Conservation (phyloP, 2,797 vertebrate genomes). For the Clangula hyemalis region DNA sequence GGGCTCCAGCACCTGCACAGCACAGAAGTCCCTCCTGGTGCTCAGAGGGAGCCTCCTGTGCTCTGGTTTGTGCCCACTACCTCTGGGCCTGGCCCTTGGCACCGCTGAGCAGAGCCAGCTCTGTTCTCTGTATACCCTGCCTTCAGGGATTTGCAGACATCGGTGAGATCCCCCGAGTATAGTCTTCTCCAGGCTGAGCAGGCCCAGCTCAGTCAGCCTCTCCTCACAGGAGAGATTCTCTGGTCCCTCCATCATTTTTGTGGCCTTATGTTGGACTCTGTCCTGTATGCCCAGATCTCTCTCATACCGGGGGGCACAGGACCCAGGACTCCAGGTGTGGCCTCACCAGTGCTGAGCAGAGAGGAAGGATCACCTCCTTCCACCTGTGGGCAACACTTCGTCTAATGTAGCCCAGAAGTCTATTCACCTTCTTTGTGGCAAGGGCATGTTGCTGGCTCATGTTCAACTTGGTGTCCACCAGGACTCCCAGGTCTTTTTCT, state of each 20-base stretch:
- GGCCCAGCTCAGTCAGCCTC: background rate
- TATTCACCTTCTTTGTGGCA: accelerated
- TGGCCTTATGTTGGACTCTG: background rate
- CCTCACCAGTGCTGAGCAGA: background rate
- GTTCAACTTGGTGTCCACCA: background rate
- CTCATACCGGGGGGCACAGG: too few relatives aligned
- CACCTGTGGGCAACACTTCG: background rate
- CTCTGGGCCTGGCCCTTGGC: background rate
- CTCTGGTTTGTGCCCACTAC: background rate
- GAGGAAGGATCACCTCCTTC: background rate
- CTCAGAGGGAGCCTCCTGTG: background rate
- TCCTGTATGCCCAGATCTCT: background rate
- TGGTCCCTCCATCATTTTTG: background rate
- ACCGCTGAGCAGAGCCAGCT: background rate
- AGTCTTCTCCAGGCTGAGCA: background rate
- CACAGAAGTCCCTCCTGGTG: background rate
- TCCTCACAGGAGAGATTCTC: background rate
- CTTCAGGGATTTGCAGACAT: background rate
- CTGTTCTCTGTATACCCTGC: background rate
- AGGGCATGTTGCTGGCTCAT: background rate
- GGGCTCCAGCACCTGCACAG: background rate
- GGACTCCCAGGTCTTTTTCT: background rate
- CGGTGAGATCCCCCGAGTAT: background rate
- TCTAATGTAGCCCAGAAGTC: background rate
- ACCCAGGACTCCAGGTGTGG: background rate